Evolutionary conservation across 2,888 invertebrate species (phyloP).

Genomic region (Phrixothrix hirtus): DNA sequence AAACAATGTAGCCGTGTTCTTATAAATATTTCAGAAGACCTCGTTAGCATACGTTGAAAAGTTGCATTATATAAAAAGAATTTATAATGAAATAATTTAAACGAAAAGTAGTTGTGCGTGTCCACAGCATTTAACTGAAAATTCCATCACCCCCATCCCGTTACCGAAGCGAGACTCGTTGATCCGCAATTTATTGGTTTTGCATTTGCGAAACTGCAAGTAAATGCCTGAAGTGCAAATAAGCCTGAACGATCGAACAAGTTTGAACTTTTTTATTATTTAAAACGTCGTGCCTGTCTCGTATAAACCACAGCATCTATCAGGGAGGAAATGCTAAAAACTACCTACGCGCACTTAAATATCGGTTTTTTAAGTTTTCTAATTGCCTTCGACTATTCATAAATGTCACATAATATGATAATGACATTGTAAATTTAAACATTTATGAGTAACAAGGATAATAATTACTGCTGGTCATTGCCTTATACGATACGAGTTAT

Average conservation of each 20-base stretch:
- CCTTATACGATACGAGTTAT: conserved; percentile 3
- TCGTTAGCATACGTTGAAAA: too few relatives aligned
- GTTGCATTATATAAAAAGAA: background rate
- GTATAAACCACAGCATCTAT: background rate
- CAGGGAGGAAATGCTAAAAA: conserved; percentile 11
- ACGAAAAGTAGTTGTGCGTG: conserved; percentile 13
- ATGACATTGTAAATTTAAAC: conserved; percentile 17
- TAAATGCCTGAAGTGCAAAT: conserved; percentile 25
- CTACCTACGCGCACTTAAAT: conserved; percentile 10
- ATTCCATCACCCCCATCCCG: conserved; percentile 22
- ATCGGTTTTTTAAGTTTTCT: conserved; percentile 3
- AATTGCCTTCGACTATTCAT: conserved; percentile 14
- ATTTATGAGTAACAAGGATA: conserved; percentile 17
- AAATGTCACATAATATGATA: conserved; percentile 16
- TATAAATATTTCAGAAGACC: too few relatives aligned
- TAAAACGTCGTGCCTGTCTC: background rate
- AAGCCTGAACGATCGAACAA: conserved; percentile 4
- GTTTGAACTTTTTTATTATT: conserved; percentile 14
- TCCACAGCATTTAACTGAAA: conserved; percentile 13
- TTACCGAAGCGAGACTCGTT: conserved; percentile 14
- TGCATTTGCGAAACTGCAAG: conserved; percentile 25
- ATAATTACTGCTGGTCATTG: conserved; percentile 15
- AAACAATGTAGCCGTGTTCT: too few relatives aligned
- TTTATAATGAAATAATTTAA: background rate
- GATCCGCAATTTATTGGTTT: conserved; percentile 25